These are phyloP conservation scores for Halcyon chelicuti DNA, from an alignment of 2,797 vertebrate genomes.

Conservation along the genomic window DNA sequence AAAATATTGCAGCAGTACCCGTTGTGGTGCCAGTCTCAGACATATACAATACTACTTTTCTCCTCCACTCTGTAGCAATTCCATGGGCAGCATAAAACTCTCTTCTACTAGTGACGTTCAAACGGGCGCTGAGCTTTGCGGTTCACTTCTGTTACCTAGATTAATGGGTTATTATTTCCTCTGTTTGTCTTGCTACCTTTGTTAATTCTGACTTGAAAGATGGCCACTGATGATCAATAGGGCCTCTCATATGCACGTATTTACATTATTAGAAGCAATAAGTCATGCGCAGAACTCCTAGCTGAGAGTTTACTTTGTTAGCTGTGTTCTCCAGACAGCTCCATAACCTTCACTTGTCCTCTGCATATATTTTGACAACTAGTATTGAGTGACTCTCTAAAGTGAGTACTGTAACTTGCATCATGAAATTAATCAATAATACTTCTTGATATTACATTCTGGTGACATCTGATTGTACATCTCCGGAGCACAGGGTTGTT, in stretches of 20 bases:
- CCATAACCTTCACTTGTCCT: conserved; percentile 40
- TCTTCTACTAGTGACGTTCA: not conserved
- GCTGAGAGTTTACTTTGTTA: conserved; percentile 2
- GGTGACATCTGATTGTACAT: not conserved
- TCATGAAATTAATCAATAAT: conserved; percentile 50
- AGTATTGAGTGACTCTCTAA: conserved; percentile 46
- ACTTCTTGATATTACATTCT: conserved; percentile 21
- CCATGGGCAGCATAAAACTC: not conserved
- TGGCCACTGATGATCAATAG: conserved; percentile 22
- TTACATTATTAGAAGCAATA: not conserved
- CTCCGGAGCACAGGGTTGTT: not conserved
- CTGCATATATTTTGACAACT: conserved; percentile 42
- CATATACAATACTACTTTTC: not conserved
- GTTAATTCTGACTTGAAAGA: conserved; percentile 33
- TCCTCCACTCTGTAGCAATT: not conserved
- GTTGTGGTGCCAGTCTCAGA: not conserved
- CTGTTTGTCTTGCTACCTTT: conserved; percentile 21
- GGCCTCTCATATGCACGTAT: not conserved
- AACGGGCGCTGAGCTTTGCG: not conserved
- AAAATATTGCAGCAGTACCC: not conserved
- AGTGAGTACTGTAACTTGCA: conserved; percentile 20
- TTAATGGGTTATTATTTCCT: conserved; percentile 34
- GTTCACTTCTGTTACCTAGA: not conserved
- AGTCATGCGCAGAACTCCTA: not conserved
- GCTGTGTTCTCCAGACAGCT: not conserved